Conservation (phyloP, 1,140 invertebrate genomes). For the Drosophila subobscura region DNA sequence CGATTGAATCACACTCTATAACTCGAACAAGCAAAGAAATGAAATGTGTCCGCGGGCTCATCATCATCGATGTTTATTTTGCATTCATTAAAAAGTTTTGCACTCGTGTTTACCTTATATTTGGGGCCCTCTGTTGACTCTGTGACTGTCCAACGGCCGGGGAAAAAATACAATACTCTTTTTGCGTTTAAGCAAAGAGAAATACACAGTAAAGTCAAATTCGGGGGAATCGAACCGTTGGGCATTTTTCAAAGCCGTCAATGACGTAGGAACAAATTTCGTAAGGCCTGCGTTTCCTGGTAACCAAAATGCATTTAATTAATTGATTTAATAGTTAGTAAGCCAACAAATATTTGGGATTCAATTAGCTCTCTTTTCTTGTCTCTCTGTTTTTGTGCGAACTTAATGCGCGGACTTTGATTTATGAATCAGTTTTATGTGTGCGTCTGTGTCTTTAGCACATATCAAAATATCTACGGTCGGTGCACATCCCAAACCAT, state of each 20-base stretch:
- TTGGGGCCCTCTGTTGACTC: constrained; percentile 27
- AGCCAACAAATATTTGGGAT: constrained; percentile 12
- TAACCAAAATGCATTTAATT: constrained; percentile 43
- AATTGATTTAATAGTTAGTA: constrained; percentile 55
- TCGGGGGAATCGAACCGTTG: constrained; percentile 34
- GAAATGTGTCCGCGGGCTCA: constrained; percentile 18
- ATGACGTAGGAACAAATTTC: constrained; percentile 20
- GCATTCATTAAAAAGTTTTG: constrained; percentile 74
- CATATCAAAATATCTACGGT: neutral
- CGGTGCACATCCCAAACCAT: neutral
- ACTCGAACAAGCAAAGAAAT: constrained; percentile 33
- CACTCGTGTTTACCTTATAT: constrained; percentile 55
- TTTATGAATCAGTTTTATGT: constrained; percentile 13
- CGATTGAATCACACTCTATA: neutral
- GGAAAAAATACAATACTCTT: constrained; percentile 27
- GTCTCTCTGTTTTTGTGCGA: constrained; percentile 31
- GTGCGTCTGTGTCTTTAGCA: constrained; percentile 5
- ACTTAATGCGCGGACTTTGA: constrained; percentile 31
- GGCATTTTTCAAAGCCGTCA: constrained; percentile 39
- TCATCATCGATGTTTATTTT: constrained; percentile 54
- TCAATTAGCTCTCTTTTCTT: constrained; percentile 20
- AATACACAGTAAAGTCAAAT: constrained; percentile 8
- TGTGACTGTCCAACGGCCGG: constrained; percentile 27
- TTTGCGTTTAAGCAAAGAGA: constrained; percentile 25
- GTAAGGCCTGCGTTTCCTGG: constrained; percentile 46